Base-by-base conservation (phyloP, 23 tunicate genomes). In the Styela plicata region DNA sequence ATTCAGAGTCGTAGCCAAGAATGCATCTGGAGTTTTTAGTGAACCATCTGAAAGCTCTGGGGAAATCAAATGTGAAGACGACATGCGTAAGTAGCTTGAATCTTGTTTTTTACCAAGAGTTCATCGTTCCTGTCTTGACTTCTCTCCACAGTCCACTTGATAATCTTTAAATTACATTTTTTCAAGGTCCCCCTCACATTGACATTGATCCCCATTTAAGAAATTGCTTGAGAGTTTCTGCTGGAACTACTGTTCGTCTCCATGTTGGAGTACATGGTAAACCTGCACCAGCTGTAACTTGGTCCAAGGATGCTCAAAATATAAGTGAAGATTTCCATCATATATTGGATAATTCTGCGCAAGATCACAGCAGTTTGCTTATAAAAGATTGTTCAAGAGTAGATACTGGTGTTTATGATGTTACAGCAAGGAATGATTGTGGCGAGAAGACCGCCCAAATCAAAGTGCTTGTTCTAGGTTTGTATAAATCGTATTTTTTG, bases 381-480 rank as follows among this genome's bases (percentile, higher is more conserved):
- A 78, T 95, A 52, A 95, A 95, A 62, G 96, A 90, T 57, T 84
- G 89, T 66, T 57, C 81, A n/a, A 80, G 85, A 36, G 33, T 2
- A 2, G 96, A 95, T 61, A 64, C 99, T 36, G 99, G 99, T 16
- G 64, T 27, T 1, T 95, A 86, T 67, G 80, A 84, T 2, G 63
- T 95, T 29, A 52, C 21, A 2, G 99, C 99, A 2, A 86, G 64
- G 86, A 95, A 95, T 57, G 93, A 90, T 10, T 86, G 88, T 73
- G 99, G 99, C 32, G 99, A 90, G 78, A 86, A 86, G 62, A 52
- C 96, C 2, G 96, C 86, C 62, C 81, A 90, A n/a, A 83, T 95
- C 82, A 86, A 79, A 52, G 78, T 90, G 18, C 74, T 80, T 27
- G 92, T 95, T 2, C 36, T 90, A 26, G 99, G 75, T 82, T 26